phyloP scores from a whole-genome alignment of 2,888 invertebrate genomes.

The Axea sp. region DNA sequence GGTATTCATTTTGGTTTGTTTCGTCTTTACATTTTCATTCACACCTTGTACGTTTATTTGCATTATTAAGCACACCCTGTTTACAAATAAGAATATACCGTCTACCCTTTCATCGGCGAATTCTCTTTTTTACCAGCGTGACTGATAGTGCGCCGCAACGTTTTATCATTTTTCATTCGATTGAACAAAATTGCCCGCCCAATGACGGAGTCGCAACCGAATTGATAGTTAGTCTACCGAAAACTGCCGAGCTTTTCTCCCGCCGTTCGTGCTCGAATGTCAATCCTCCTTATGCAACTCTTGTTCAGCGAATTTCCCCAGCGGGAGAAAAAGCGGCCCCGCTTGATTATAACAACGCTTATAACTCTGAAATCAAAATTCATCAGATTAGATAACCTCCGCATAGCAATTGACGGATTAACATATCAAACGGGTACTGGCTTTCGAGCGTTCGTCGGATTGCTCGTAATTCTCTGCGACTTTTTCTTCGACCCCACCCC shows the following conservation, averaged over 20 bases:
- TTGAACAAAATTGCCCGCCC: constrained; percentile 5
- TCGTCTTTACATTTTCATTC: no score
- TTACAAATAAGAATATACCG: no score
- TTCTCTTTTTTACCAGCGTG: no score
- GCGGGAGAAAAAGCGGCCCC: constrained; percentile 4
- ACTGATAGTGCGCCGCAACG: no score
- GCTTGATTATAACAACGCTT: constrained; percentile 30
- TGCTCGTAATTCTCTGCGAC: constrained; percentile 14
- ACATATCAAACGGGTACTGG: constrained; percentile 47
- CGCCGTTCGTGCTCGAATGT: constrained; percentile 11
- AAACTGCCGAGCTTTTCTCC: constrained; percentile 24
- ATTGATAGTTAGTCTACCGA: constrained; percentile 22
- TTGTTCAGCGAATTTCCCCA: constrained; percentile 22
- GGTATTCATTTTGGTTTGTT: no score
- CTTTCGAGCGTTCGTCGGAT: constrained; percentile 37
- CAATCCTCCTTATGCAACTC: constrained; percentile 32
- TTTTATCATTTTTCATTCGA: neutral
- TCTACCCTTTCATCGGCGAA: no score
- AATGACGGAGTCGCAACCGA: constrained; percentile 2
- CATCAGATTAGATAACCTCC: constrained; percentile 46
- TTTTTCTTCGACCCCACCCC: constrained; percentile 12
- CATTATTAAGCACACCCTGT: no score
- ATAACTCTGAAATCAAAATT: constrained; percentile 39
- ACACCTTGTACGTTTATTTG: no score
- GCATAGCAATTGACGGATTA: constrained; percentile 46